phyloP scores from a whole-genome alignment of 2,797 vertebrate genomes.

The Sparus aurata region DNA sequence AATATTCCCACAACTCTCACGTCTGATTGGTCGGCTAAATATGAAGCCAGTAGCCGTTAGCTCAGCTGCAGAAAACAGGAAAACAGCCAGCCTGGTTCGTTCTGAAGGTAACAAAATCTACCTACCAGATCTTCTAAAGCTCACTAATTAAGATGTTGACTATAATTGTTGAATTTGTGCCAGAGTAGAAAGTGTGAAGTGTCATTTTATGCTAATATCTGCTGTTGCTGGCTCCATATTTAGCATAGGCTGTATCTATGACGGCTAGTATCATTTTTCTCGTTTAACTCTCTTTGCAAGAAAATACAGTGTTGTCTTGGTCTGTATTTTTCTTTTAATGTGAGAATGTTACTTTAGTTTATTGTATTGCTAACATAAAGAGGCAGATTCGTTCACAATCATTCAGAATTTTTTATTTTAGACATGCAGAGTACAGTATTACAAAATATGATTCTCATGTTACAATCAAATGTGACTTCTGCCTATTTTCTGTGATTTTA shows the following conservation, averaged over 20 bases:
- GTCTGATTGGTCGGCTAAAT: background rate
- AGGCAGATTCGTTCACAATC: constrained; percentile 29
- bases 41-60: background rate
- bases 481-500: constrained; percentile 20
- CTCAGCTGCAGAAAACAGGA: background rate
- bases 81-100: background rate
- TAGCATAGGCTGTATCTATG: accelerated
- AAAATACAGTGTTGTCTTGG: background rate
- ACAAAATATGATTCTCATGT: constrained; percentile 52
- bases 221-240: background rate
- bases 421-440: constrained; percentile 40
- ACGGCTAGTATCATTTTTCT: background rate
- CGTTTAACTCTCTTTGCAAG: background rate
- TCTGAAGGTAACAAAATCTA: background rate
- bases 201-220: background rate
- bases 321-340: background rate
- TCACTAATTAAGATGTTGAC: background rate
- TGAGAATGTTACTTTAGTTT: background rate
- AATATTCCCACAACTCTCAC: background rate
- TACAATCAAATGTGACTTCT: constrained; percentile 43
- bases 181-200: background rate
- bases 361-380: background rate
- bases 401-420: constrained; percentile 63
- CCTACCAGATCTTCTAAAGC: background rate
- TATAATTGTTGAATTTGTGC: background rate